A percentile compares a stretch with the other conserved stretches of the same genome.
phyloP scores from a whole-genome alignment of 2,113 vertebrate species.

The Clarias batrachus region DNA sequence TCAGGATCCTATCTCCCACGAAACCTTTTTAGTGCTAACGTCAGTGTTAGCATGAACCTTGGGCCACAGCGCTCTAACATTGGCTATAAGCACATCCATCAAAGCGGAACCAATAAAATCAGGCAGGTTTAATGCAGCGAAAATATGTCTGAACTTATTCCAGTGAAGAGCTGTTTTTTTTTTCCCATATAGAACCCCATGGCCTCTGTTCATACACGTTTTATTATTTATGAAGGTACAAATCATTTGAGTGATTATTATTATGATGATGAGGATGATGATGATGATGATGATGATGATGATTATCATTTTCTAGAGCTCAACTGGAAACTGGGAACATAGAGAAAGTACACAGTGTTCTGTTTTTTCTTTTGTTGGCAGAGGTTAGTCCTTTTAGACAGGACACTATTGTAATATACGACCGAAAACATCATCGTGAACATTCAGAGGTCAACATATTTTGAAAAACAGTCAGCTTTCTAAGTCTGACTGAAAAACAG shows the following conservation, averaged over 20 bases:
- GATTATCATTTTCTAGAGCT: not conserved
- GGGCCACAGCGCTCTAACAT: not conserved
- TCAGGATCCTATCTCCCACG: not conserved
- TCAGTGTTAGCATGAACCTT: not conserved
- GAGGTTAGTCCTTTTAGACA: not conserved
- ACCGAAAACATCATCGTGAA: not conserved
- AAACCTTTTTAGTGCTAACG: not conserved
- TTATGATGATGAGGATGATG: too few species aligned
- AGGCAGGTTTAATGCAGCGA: not conserved
- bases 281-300: too few species aligned
- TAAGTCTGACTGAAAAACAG: not conserved
- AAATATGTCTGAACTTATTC: not conserved
- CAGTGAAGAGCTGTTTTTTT: not conserved
- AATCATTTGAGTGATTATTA: not conserved
- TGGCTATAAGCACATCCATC: not conserved
- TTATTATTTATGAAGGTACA: not conserved
- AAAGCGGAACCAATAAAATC: not conserved
- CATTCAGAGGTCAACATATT: not conserved
- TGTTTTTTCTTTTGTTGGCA: not conserved
- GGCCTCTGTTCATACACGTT: not conserved
- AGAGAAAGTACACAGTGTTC: not conserved
- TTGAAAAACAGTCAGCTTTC: not conserved
- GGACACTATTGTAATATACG: not conserved
- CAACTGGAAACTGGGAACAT: not conserved
- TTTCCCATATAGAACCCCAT: not conserved